These are phyloP conservation scores for Garrulus glandarius DNA, from an alignment of 2,797 vertebrate species.

Conservation along the genomic window DNA sequence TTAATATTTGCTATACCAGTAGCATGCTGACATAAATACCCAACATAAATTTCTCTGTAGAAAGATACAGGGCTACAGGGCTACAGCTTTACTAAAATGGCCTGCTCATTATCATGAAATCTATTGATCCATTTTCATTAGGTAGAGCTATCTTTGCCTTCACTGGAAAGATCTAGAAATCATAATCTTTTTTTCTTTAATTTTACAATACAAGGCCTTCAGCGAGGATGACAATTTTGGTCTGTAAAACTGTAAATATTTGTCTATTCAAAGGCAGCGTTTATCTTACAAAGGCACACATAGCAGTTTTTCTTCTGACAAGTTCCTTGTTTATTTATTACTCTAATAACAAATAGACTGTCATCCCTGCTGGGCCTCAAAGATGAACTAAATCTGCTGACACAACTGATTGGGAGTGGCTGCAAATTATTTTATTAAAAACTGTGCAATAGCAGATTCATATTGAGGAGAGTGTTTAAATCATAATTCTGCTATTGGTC, in stretches of 20 bases:
- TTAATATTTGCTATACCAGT: neutral
- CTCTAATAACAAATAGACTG: conserved; percentile 80
- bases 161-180: conserved; percentile 52
- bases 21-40: neutral
- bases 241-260: conserved; percentile 78
- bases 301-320: conserved; percentile 77
- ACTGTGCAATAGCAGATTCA: conserved; percentile 42
- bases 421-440: conserved; percentile 70
- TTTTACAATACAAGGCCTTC: conserved; percentile 69
- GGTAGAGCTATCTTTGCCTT: neutral
- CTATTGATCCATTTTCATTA: conserved; percentile 42
- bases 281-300: conserved; percentile 76
- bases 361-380: conserved; percentile 71
- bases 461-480: conserved; percentile 4
- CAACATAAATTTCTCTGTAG: neutral
- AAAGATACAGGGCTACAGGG: neutral
- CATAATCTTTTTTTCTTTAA: conserved; percentile 50
- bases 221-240: conserved; percentile 68
- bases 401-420: conserved; percentile 64
- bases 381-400: conserved; percentile 68
- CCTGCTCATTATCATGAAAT: conserved; percentile 18
- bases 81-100: conserved; percentile 5
- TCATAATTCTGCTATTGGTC: conserved; percentile 24
- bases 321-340: conserved; percentile 82
- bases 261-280: conserved; percentile 78